phyloP scores from a whole-genome alignment of 2,113 vertebrate genomes.

The Pantherophis guttatus region DNA sequence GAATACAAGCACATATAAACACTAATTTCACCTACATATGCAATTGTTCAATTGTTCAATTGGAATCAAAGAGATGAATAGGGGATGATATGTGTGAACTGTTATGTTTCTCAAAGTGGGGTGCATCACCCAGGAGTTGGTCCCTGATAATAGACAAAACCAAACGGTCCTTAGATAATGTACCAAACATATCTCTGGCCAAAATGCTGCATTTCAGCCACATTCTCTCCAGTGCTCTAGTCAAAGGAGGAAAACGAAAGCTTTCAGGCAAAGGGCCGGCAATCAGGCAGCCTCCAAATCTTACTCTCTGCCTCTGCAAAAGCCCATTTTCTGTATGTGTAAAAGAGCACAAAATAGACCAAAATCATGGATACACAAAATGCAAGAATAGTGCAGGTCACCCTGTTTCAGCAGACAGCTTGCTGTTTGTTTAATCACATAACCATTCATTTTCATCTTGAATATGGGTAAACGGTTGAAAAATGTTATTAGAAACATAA shows the following conservation, averaged over 20 bases:
- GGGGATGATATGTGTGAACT: constrained; percentile 22
- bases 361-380: neutral
- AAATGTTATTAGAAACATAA: neutral
- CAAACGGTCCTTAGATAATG: neutral
- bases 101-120: neutral
- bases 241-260: neutral
- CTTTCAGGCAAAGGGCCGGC: neutral
- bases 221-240: neutral
- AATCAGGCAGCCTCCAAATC: neutral
- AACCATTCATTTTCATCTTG: neutral
- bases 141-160: neutral
- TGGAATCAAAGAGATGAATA: constrained; percentile 61
- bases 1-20: constrained; percentile 46
- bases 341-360: neutral
- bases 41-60: constrained; percentile 60
- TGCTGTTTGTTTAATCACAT: neutral
- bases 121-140: neutral
- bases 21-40: constrained; percentile 52
- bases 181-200: neutral
- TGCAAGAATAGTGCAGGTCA: neutral
- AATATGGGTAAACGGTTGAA: neutral
- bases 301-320: neutral
- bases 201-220: neutral
- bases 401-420: neutral
- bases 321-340: neutral